Evolutionary conservation across 2,113 vertebrate genomes (phyloP), one percentile per base, ranked within the genome.

Genomic region (Esox niger): DNA sequence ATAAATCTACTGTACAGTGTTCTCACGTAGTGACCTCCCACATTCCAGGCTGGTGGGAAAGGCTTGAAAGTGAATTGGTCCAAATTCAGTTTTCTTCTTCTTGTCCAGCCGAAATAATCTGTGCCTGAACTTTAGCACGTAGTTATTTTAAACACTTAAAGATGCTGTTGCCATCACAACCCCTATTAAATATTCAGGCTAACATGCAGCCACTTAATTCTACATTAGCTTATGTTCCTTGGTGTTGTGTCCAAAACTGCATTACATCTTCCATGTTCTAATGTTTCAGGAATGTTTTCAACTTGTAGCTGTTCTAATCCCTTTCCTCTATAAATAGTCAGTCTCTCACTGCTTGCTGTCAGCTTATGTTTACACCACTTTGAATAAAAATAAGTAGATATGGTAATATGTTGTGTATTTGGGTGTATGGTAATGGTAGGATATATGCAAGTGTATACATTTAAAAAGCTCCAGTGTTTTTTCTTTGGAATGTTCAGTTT

Each of bases 21-120:
- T 83, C 78, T 84, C 78, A 47, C 66, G 70, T 85, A 78, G 73
- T 79, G 6, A 38, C 38, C 47, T 47, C 27, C 13, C n/a, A 46
- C 66, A 43, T 2, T 46, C 3, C 27, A 62, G 69, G 38, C 80
- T 38, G 57, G 70, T 85, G 83, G 79, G 80, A 85, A 86, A 79
- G 71, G 71, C 72, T 77, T 64, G 70, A 71, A 68, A 54, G 68
- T 81, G 78, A 77, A 66, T 71, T 69, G 73, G 81, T 76, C 75
- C 72, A 77, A 27, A 57, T 27, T 27, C 23, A 27, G 25, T 27
- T 25, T 6, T 15, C 26, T 5, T 57, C 55, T 27, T 25, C 6
- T n/a, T 26, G 0, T 78, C 66, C 78, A 76, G 6, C 21, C 33
- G 9, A 11, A 15, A 21, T 54, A 47, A 5, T 38, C 21, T 15